Conservation (phyloP, 1,140 invertebrate species). For the Neodiprion virginianus region DNA sequence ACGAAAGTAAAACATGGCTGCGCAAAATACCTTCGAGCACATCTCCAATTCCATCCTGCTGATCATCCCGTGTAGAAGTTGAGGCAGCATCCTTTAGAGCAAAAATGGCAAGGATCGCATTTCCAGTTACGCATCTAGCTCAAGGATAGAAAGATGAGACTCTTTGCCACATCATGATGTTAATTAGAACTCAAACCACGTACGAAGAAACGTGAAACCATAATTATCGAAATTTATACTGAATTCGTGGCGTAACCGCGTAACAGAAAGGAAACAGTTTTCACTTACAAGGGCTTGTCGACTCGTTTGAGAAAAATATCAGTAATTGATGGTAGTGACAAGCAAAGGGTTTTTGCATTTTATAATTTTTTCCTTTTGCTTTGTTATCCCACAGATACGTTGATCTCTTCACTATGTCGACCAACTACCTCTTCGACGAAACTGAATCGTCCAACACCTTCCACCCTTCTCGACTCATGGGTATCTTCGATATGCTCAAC, state of each 20-base stretch:
- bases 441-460: conserved; percentile 69
- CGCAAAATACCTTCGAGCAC: too few relatives aligned
- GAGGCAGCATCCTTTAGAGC: background rate
- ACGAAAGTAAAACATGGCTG: too few relatives aligned
- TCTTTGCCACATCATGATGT: background rate
- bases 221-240: background rate
- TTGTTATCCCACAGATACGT: conserved; percentile 54
- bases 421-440: conserved; percentile 70
- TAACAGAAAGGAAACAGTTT: too few relatives aligned
- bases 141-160: conserved; percentile 5
- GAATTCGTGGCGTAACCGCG: background rate
- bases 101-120: background rate
- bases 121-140: background rate
- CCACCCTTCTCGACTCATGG: conserved; percentile 79
- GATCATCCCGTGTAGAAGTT: too few relatives aligned
- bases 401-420: conserved; percentile 73
- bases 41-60: too few relatives aligned
- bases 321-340: too few relatives aligned
- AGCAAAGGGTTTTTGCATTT: background rate
- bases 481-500: conserved; percentile 79
- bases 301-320: too few relatives aligned
- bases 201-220: background rate
- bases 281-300: too few relatives aligned
- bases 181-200: conserved; percentile 1
- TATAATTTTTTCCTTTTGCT: background rate